Conservation (phyloP, 2,888 invertebrate genomes). For the Morpho deidamia region DNA sequence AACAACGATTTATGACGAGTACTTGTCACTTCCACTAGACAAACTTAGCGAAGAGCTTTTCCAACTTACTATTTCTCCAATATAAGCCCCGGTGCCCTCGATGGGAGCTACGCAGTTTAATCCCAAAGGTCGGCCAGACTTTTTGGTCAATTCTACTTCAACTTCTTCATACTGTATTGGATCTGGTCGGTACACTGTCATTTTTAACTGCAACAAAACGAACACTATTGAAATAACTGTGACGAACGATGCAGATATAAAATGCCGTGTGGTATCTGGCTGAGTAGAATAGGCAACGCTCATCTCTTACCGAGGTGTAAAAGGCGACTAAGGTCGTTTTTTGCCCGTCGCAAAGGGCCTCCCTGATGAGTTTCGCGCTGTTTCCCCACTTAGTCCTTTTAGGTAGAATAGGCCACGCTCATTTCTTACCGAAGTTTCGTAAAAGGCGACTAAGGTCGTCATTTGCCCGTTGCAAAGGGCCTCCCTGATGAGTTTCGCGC, state of each 20-base stretch:
- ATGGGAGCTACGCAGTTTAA: conserved; percentile 87
- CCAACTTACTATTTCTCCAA: conserved; percentile 92
- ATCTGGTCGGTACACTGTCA: conserved; percentile 89
- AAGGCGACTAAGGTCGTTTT: no score
- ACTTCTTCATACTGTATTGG: conserved; percentile 84
- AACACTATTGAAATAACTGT: conserved; percentile 24
- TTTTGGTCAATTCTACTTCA: conserved; percentile 91
- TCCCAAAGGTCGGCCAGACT: conserved; percentile 92
- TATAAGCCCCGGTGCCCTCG: conserved; percentile 87
- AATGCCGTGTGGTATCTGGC: neutral
- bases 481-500: neutral
- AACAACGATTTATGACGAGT: no score
- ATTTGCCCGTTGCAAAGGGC: neutral
- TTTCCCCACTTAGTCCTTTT: conserved; percentile 1
- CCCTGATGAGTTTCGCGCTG: neutral
- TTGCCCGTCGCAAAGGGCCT: neutral
- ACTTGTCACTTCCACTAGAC: no score
- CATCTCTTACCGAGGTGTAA: no score
- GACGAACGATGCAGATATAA: no score
- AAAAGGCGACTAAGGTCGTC: no score
- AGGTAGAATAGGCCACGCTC: neutral
- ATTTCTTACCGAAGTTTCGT: no score
- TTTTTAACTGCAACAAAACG: conserved; percentile 80
- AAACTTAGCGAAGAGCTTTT: no score
- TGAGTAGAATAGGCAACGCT: neutral